Percentiles rank a stretch among this genome's conserved stretches.
Evolutionary conservation across 2,797 vertebrate genomes (phyloP).

Genomic region (Capromys pilorides): DNA sequence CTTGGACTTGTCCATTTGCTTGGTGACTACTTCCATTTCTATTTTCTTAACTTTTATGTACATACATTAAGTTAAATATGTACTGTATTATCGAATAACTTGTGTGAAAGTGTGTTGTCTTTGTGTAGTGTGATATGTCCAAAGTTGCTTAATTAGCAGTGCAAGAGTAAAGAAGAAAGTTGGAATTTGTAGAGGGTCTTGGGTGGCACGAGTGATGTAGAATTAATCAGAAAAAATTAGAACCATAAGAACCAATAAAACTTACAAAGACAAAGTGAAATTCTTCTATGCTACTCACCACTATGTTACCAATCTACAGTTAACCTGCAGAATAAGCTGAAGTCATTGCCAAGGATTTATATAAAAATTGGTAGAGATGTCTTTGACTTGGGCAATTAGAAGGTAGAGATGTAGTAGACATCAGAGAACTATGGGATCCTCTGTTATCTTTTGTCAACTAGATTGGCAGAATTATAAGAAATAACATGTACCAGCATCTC

Average conservation of each 20-base stretch:
- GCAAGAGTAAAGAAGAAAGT: neutral
- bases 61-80: slow-evolving; percentile 58
- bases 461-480: neutral
- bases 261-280: neutral
- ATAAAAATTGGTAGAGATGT: neutral
- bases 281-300: neutral
- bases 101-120: neutral
- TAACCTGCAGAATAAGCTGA: slow-evolving; percentile 23
- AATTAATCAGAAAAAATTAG: neutral
- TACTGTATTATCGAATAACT: slow-evolving; percentile 47
- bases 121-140: neutral
- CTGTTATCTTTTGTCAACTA: neutral
- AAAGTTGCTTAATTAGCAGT: neutral
- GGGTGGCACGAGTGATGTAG: neutral
- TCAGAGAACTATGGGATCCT: neutral
- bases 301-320: neutral
- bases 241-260: slow-evolving; percentile 2
- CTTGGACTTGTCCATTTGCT: neutral
- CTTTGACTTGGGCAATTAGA: neutral
- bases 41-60: neutral
- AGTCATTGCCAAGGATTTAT: neutral
- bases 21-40: neutral
- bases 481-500: neutral
- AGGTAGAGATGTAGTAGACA: neutral
- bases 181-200: neutral